Evolutionary conservation across 2,888 invertebrate species (phyloP), one percentile per base, ranked within the genome.

Genomic region (Parnassius mnemosyne): DNA sequence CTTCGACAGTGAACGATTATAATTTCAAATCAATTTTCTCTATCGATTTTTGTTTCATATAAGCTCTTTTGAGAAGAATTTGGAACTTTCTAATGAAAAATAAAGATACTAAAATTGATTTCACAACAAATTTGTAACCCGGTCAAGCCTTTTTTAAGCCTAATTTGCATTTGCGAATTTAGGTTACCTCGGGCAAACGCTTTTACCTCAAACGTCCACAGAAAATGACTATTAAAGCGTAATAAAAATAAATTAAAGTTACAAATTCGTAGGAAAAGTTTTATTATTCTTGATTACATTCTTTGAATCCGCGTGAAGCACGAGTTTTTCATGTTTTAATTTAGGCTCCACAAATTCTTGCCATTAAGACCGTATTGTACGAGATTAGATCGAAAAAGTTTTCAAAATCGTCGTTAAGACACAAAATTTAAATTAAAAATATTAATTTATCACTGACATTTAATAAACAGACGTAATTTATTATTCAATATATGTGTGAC

Each of bases 251-350:
- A 50, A 57, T 52, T 51, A 61, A 52, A 9, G 41, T 5, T 46
- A 11, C 12, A 1, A 42, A 53, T 53, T 62, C 25, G 13, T 34
- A 10, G 25, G 53, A 16, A 56, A 62, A 62, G 13, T 62, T 62
- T 62, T 57, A 56, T 62, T 41, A 47, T 11, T 53, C 50, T 57
- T 62, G 57, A 62, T 62, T 62, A 62, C 62, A 42, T 57, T 62
- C 57, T 43, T 57, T 25, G 53, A 62, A 61, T 57, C 50, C 60
- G 54, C 54, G n/a, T n/a, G 47, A n/a, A 61, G 12, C 41, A 7
- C n/a, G 42, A 53, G 41, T 25, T 47, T 60, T 52, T 41, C 44
- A 5, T 13, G 60, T 25, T 50, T 34, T 46, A 56, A 61, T 52
- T 53, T 49, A 10, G 13, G 25, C 53, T 47, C 20, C 61, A 57